Evolutionary conservation across 2,113 vertebrate species (phyloP), one percentile per base, ranked within the genome.

Genomic region (Nothobranchius kuhntae): DNA sequence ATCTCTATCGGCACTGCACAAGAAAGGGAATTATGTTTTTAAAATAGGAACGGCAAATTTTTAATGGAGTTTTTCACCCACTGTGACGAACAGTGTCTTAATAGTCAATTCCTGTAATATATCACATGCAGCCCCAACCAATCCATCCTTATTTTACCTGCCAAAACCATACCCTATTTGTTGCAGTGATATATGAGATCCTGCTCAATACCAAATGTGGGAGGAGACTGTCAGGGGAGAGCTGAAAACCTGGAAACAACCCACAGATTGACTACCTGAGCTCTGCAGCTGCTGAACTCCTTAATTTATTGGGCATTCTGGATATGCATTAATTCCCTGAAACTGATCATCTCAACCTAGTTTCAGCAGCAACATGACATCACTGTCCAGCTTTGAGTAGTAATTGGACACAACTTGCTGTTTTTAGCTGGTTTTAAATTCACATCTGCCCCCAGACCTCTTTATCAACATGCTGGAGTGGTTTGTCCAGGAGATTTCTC

Each of bases 201-300:
- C 76, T 78, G 82, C 74, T 77, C 53, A 65, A 54, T 61, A 72
- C 55, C 12, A 44, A 60, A 52, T 68, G 72, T 76, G 70, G 85
- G 76, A 53, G 60, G 71, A 54, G 77, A 65, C 61, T 69, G 74
- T 62, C 73, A 68, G 42, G 55, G 36, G 53, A 68, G 61, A 78
- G 61, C 48, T 53, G 68, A 73, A 45, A 73, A 71, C 77, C 75
- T 73, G 68, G 76, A 80, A 78, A 76, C 73, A 56, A 81, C 65
- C 67, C 47, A 72, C 30, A 74, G 83, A 80, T 88, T 87, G 82
- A 89, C 78, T 81, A 72, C 83, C 73, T 65, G 51, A 71, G 77
- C 67, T 78, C 75, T 54, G 82, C 73, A 69, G 75, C 65, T 65
- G 53, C 79, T 57, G 15, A 10, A 71, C 46, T 68, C 62, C 40